A percentile compares a stretch with the other conserved stretches of the same genome.
Conservation (phyloP, 2,797 vertebrate species). For the Manis crassicaudata region DNA sequence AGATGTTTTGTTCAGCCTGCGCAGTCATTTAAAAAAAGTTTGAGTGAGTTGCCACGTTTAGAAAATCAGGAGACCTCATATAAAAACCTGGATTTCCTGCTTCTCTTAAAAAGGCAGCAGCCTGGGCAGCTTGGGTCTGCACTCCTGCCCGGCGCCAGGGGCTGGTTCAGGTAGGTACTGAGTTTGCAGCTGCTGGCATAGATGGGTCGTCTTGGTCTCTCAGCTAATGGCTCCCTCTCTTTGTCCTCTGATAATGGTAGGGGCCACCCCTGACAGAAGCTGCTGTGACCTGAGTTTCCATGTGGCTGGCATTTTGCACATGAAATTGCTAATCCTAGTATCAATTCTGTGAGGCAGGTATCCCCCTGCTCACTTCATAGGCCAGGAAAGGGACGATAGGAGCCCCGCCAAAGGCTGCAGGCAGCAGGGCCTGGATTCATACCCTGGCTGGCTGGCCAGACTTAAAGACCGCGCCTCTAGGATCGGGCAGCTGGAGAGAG, state of each 20-base stretch:
- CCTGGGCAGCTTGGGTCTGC: rapidly evolving
- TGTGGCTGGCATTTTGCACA: rapidly evolving
- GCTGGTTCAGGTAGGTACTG: neutral
- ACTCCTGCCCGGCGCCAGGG: rapidly evolving
- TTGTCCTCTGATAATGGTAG: rapidly evolving
- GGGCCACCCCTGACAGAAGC: neutral
- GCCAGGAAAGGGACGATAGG: neutral
- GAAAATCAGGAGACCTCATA: neutral
- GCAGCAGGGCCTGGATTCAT: neutral
- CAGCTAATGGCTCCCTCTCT: neutral
- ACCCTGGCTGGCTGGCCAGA: neutral
- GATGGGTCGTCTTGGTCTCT: rapidly evolving
- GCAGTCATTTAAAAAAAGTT: neutral
- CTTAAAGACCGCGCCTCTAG: neutral
- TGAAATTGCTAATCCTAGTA: rapidly evolving
- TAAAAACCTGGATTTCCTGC: neutral
- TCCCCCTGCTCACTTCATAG: neutral
- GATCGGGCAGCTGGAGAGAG: neutral
- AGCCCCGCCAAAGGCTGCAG: rapidly evolving
- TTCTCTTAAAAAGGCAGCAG: neutral
- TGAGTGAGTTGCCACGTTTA: neutral
- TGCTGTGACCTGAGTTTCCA: rapidly evolving
- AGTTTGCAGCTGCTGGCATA: neutral
- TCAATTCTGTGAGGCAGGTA: rapidly evolving
- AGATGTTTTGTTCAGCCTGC: neutral